phyloP scores from a whole-genome alignment of 2,888 invertebrate genomes.

The Gymnocheta viridis region DNA sequence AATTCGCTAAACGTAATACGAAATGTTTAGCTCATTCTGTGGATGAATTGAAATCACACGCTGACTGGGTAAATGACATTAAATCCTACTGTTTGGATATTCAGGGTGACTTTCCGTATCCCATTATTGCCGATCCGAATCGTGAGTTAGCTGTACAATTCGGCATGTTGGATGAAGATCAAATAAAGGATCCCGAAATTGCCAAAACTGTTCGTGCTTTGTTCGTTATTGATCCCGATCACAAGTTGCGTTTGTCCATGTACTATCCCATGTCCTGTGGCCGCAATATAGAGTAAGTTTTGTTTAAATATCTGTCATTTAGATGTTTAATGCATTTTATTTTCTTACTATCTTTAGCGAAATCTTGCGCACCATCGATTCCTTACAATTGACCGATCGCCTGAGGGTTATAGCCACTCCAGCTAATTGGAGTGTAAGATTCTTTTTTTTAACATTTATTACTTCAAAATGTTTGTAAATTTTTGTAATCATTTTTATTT shows the following conservation, averaged over 20 bases:
- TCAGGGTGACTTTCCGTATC: slow-evolving; percentile 89
- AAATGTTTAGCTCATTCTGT: slow-evolving; percentile 92
- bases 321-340: not conserved
- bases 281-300: slow-evolving; percentile 90
- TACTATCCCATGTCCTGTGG: slow-evolving; percentile 93
- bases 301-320: not conserved
- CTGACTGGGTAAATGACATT: slow-evolving; percentile 90
- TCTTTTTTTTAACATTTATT: slow-evolving; percentile 58
- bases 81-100: slow-evolving; percentile 87
- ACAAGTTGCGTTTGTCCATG: slow-evolving; percentile 90
- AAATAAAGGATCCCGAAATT: slow-evolving; percentile 85
- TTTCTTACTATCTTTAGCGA: slow-evolving; percentile 84
- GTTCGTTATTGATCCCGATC: slow-evolving; percentile 91
- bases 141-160: slow-evolving; percentile 88
- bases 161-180: slow-evolving; percentile 90
- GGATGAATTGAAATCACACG: slow-evolving; percentile 88
- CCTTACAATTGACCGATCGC: slow-evolving; percentile 89
- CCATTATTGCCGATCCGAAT: slow-evolving; percentile 90
- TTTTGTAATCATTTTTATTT: not conserved
- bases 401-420: slow-evolving; percentile 91
- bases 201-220: slow-evolving; percentile 89
- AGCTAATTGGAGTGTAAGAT: slow-evolving; percentile 92
- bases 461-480: not conserved
- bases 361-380: slow-evolving; percentile 91
- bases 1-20: slow-evolving; percentile 87